Conservation (phyloP, 2,113 vertebrate genomes). For the Colius striatus region DNA sequence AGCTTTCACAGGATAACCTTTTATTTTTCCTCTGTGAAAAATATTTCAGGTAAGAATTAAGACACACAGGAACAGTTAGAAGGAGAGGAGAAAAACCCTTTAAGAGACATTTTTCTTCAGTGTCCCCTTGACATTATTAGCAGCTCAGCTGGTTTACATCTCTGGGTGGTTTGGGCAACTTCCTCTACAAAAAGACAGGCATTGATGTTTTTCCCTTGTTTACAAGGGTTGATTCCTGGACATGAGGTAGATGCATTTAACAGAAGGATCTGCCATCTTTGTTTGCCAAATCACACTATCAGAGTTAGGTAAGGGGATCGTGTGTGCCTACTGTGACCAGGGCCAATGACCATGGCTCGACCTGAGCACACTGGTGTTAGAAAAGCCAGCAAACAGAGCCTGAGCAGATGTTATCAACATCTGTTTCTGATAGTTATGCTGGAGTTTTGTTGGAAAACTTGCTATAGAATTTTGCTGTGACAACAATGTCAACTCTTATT, state of each 20-base stretch:
- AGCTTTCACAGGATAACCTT: neutral
- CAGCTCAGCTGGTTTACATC: neutral
- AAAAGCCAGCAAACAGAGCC: neutral
- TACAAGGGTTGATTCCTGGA: neutral
- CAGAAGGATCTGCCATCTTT: neutral
- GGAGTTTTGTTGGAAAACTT: neutral
- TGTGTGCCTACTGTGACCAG: neutral
- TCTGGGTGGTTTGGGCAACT: neutral
- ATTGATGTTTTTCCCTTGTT: neutral
- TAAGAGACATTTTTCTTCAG: neutral
- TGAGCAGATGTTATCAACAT: neutral
- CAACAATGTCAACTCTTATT: neutral
- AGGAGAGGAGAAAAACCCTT: neutral
- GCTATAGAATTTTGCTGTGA: neutral
- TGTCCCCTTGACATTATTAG: neutral
- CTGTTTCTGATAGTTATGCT: neutral
- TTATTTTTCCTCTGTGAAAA: neutral
- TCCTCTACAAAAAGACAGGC: neutral
- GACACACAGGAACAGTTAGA: neutral
- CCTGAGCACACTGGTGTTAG: neutral
- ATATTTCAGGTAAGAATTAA: neutral
- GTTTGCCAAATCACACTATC: neutral
- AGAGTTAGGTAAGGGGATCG: neutral
- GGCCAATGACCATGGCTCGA: rapidly evolving
- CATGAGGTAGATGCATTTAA: neutral